Evolutionary conservation across 2,888 invertebrate genomes (phyloP).

Genomic region (Entomobrya multifasciata): DNA sequence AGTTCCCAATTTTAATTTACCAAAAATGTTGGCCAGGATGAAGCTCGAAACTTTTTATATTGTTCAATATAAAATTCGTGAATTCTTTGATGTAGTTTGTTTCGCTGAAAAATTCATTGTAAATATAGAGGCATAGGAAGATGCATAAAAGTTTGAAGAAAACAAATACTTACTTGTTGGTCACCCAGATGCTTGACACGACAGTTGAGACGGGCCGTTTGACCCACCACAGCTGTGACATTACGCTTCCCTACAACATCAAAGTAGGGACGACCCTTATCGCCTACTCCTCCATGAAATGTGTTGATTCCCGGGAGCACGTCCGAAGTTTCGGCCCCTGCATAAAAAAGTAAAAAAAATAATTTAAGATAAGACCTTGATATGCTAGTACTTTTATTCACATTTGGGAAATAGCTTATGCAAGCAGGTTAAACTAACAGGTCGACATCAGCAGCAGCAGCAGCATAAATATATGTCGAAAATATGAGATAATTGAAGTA

Average conservation of each 20-base stretch:
- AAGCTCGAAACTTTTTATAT: too few species aligned
- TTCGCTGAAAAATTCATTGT: neutral
- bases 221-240: constrained; percentile 91
- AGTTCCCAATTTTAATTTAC: neutral
- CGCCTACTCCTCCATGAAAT: constrained; percentile 73
- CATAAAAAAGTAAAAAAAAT: constrained; percentile 32
- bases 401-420: neutral
- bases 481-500: constrained; percentile 4
- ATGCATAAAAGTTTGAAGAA: neutral
- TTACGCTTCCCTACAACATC: constrained; percentile 92
- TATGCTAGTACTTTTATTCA: neutral
- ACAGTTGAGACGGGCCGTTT: constrained; percentile 89
- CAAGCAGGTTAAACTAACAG: neutral
- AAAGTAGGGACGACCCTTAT: constrained; percentile 86
- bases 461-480: too few species aligned
- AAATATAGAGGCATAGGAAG: neutral
- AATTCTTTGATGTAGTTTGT: neutral
- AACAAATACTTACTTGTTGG: constrained; percentile 85
- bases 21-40: neutral
- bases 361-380: neutral
- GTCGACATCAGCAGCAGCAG: too few species aligned
- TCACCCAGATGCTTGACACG: constrained; percentile 93
- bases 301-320: constrained; percentile 79
- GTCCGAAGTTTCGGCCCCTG: constrained; percentile 79
- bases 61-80: neutral